Conservation (phyloP, 2,797 vertebrate genomes). For the Malacoctenus gilli region DNA sequence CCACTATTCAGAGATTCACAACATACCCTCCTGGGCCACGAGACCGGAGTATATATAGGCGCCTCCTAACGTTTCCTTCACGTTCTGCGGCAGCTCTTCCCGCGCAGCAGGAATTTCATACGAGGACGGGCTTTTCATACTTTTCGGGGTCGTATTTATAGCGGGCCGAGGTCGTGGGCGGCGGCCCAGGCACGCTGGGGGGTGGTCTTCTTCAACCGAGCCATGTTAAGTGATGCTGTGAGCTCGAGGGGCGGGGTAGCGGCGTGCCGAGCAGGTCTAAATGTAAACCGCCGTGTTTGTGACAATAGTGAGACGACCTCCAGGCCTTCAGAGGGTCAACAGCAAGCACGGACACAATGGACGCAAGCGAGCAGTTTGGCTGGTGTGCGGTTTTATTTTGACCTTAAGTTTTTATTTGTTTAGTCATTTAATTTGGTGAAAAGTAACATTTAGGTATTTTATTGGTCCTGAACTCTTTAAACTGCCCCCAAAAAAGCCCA, state of each 20-base stretch:
- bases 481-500: too few relatives aligned
- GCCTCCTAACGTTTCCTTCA: slow-evolving; percentile 52
- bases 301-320: slow-evolving; percentile 47
- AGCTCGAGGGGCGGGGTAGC: slow-evolving; percentile 49
- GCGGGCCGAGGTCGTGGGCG: slow-evolving; percentile 65
- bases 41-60: slow-evolving; percentile 62
- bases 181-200: slow-evolving; percentile 37
- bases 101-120: slow-evolving; percentile 66
- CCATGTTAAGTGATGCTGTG: slow-evolving; percentile 71
- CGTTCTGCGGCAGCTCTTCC: slow-evolving; percentile 42
- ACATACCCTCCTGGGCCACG: slow-evolving; percentile 53
- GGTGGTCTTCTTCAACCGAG: slow-evolving; percentile 57
- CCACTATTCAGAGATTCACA: slow-evolving; percentile 68
- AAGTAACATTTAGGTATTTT: too few relatives aligned
- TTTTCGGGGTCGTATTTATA: slow-evolving; percentile 73
- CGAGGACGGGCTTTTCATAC: slow-evolving; percentile 56
- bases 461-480: too few relatives aligned
- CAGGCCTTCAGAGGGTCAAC: too few relatives aligned
- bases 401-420: too few relatives aligned
- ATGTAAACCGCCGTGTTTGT: slow-evolving; percentile 59
- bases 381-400: too few relatives aligned
- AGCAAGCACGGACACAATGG: too few relatives aligned
- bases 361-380: too few relatives aligned
- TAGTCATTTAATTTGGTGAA: too few relatives aligned
- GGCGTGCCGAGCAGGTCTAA: slow-evolving; percentile 55